Base-by-base conservation (phyloP, 2,113 vertebrate species). In the Rhinoderma darwinii region DNA sequence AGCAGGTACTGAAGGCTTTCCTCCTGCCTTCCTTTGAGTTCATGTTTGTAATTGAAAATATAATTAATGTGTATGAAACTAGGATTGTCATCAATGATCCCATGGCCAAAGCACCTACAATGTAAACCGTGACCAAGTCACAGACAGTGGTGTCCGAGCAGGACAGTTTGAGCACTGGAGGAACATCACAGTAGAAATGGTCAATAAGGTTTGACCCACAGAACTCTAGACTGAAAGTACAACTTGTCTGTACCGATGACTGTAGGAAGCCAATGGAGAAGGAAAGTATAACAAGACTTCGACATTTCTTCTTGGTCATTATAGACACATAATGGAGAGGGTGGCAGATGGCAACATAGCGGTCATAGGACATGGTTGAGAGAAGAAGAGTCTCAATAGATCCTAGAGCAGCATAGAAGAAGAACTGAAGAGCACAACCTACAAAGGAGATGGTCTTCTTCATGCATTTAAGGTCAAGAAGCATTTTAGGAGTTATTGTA, bases 1-100 rank as follows among this genome's bases (percentile, higher is more conserved):
- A 84, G 56, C 83, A 84, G 41, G 83, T 84, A 11, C 72, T 76
- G 56, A 84, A 84, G n/a, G 73, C 83, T 61, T 84, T 84, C n/a
- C 8, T 17, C 11, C 73, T 30, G 9, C 73, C 54, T 10, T 56
- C 27, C 22, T 39, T 15, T 0, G 72, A 76, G 15, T 17, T 61
- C 5, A 84, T 84, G 0, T 25, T 5, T 6, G 35, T 10, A n/a
- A 84, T 37, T 11, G 83, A 76, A 32, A 20, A 22, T 15, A 76
- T 44, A 1, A 84, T 84, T 4, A 76, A 35, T 5, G 22, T 44
- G 41, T 84, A 84, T 27, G 83, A 84, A 3, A 63, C 4, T 0
- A 84, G n/a, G 50, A 84, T 84, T 7, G 72, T 76, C 1, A 43
- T 25, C 30, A 84, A 20, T 22, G 83, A 61, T 1, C n/a, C 37